A percentile compares a stretch with the other conserved stretches of the same genome.
These are phyloP conservation scores for Climacteris rufus DNA, from an alignment of 2,113 vertebrate genomes.

Conservation along the genomic window DNA sequence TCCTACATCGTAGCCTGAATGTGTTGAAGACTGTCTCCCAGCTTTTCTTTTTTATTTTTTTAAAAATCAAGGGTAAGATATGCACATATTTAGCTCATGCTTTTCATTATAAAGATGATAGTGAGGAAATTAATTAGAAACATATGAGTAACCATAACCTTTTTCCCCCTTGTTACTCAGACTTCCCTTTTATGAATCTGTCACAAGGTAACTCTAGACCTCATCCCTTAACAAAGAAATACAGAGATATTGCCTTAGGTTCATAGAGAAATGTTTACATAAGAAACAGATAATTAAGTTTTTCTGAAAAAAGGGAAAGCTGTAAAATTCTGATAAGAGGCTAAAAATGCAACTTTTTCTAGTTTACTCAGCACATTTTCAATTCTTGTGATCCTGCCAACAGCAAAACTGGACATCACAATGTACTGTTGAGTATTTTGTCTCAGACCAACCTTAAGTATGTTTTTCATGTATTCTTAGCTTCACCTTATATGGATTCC, in stretches of 20 bases:
- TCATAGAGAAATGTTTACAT: conserved; percentile 6
- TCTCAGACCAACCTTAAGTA: neutral
- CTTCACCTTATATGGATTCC: neutral
- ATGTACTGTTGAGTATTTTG: neutral
- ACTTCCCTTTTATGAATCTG: neutral
- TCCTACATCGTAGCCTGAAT: neutral
- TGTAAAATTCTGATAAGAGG: conserved; percentile 17
- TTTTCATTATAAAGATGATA: neutral
- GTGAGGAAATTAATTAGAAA: conserved; percentile 28
- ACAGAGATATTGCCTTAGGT: neutral
- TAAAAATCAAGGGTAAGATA: neutral
- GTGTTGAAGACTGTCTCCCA: neutral
- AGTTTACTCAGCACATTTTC: neutral
- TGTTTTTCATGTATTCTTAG: neutral
- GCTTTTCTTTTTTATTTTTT: neutral
- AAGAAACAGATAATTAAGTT: neutral
- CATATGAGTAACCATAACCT: neutral
- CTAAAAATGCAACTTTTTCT: neutral
- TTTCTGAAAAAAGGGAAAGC: neutral
- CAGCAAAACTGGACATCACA: neutral
- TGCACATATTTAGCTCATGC: neutral
- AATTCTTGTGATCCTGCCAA: neutral
- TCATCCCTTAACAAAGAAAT: neutral
- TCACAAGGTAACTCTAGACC: neutral
- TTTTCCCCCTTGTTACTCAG: neutral